phyloP scores from a whole-genome alignment of 2,113 vertebrate species.

The Paramisgurnus dabryanus region DNA sequence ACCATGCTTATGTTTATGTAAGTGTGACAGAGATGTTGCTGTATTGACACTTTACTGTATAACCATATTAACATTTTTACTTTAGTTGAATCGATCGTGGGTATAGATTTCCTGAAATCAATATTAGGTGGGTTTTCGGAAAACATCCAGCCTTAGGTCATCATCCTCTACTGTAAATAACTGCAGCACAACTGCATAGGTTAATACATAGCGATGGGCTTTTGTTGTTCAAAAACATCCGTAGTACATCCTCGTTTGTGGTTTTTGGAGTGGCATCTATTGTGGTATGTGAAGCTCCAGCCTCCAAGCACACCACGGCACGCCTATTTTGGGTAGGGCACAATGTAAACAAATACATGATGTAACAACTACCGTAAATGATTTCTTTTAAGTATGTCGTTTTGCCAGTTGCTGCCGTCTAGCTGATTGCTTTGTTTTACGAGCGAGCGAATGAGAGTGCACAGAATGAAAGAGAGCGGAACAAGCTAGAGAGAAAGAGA shows the following conservation, averaged over 20 bases:
- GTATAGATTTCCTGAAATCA: background rate
- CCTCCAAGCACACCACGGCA: constrained; percentile 33
- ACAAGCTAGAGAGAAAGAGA: background rate
- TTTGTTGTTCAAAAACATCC: constrained; percentile 32
- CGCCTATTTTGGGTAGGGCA: constrained; percentile 18
- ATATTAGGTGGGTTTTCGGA: background rate
- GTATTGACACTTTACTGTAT: background rate
- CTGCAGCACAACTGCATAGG: background rate
- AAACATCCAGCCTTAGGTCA: background rate
- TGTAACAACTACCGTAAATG: background rate
- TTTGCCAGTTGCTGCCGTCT: background rate
- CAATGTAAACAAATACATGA: constrained; percentile 7
- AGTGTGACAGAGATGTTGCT: background rate
- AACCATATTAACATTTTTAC: background rate
- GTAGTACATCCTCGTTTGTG: constrained; percentile 47
- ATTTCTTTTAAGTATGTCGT: background rate
- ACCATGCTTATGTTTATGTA: background rate
- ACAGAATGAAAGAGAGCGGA: background rate
- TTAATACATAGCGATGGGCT: background rate
- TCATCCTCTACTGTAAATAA: background rate
- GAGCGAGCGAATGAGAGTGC: background rate
- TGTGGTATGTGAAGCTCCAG: constrained; percentile 30
- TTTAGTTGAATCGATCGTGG: background rate
- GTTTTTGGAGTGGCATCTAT: constrained; percentile 42
- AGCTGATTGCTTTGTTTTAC: constrained; percentile 34